Evolutionary conservation across 2,888 invertebrate genomes (phyloP).

Genomic region (Amblyteles armatorius): DNA sequence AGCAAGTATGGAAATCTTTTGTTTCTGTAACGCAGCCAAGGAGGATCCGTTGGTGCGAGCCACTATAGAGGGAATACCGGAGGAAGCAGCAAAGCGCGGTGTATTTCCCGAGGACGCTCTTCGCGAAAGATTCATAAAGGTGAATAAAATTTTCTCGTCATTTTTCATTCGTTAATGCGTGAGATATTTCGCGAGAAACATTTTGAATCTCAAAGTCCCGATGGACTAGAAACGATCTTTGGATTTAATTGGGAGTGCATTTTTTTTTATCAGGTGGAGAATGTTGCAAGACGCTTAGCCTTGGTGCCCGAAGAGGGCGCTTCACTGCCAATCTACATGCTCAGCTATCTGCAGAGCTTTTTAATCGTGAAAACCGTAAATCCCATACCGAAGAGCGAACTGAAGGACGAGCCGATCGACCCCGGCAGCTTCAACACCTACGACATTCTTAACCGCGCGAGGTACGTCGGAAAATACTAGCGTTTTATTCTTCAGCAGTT

Average conservation of each 20-base stretch:
- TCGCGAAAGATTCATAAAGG: slow-evolving; percentile 92
- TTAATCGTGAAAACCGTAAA: slow-evolving; percentile 89
- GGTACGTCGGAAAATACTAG: slow-evolving; percentile 85
- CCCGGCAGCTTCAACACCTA: slow-evolving; percentile 92
- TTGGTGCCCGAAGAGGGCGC: slow-evolving; percentile 95
- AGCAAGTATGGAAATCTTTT: slow-evolving; percentile 11
- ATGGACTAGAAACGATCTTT: not conserved
- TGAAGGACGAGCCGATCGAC: slow-evolving; percentile 91
- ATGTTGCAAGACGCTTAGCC: slow-evolving; percentile 93
- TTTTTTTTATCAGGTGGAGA: slow-evolving; percentile 87
- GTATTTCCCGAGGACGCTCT: slow-evolving; percentile 95
- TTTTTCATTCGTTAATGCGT: no score
- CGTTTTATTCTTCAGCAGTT: not conserved
- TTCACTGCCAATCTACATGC: slow-evolving; percentile 91
- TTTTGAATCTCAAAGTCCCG: no score
- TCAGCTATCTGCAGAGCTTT: slow-evolving; percentile 96
- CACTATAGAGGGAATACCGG: slow-evolving; percentile 92
- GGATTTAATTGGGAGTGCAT: no score
- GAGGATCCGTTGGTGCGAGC: slow-evolving; percentile 93
- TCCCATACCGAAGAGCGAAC: slow-evolving; percentile 90
- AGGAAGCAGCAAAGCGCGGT: slow-evolving; percentile 91
- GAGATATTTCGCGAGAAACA: no score
- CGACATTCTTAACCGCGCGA: slow-evolving; percentile 95
- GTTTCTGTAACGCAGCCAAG: slow-evolving; percentile 85
- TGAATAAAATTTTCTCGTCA: slow-evolving; percentile 72